phyloP scores from a whole-genome alignment of 2,797 vertebrate genomes.

The Ceryle rudis region DNA sequence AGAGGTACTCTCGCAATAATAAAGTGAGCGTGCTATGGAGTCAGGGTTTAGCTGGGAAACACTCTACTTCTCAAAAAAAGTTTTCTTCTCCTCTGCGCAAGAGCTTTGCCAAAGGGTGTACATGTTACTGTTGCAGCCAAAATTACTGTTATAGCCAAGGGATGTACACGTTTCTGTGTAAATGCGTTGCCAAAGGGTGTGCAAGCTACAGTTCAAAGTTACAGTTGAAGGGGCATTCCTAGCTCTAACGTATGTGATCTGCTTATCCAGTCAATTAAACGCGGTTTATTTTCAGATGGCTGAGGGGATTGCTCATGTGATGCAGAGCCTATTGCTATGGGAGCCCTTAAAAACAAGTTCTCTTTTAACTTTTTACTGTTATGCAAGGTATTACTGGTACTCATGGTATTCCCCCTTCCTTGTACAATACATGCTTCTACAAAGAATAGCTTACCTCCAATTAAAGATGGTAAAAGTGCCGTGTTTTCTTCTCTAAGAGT shows the following conservation, averaged over 20 bases:
- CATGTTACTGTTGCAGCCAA: slow-evolving; percentile 67
- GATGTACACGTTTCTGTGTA: slow-evolving; percentile 64
- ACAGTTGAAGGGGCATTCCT: slow-evolving; percentile 75
- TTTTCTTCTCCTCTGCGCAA: background rate
- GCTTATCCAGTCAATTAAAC: slow-evolving; percentile 70
- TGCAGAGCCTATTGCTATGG: slow-evolving; percentile 21
- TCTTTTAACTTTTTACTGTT: slow-evolving; percentile 66
- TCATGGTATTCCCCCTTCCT: slow-evolving; percentile 67
- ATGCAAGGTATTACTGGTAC: slow-evolving; percentile 72
- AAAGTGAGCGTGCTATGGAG: background rate
- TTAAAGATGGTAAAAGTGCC: slow-evolving; percentile 6
- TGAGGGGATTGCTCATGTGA: slow-evolving; percentile 61
- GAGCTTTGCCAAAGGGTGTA: slow-evolving; percentile 65
- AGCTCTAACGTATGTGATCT: slow-evolving; percentile 63
- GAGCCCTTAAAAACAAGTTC: slow-evolving; percentile 55
- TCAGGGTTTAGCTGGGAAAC: background rate
- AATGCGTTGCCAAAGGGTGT: slow-evolving; percentile 54
- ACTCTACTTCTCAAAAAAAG: background rate
- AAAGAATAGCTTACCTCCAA: slow-evolving; percentile 41
- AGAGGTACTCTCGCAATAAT: background rate
- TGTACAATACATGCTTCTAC: slow-evolving; percentile 40
- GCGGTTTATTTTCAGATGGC: slow-evolving; percentile 42
- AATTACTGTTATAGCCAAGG: slow-evolving; percentile 76
- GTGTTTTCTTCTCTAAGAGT: background rate
- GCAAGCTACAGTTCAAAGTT: slow-evolving; percentile 69